Base-by-base conservation (phyloP, 1,140 invertebrate genomes). In the Littorina saxatilis region DNA sequence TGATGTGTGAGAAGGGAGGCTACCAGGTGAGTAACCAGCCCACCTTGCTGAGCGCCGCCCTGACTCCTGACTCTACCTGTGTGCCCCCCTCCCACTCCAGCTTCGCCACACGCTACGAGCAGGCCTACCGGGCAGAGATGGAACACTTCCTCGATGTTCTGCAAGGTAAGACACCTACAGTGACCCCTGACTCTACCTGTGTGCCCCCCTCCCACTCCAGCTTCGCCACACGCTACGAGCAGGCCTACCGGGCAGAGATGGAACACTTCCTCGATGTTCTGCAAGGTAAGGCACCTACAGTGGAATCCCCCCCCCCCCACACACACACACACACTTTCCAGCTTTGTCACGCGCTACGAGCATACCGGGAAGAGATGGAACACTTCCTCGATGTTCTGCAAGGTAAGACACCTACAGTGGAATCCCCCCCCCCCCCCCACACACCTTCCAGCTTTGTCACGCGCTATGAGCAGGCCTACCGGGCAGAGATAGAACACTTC, bases 71-170 rank as follows among this genome's bases (percentile, higher is more conserved):
- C 4, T 37, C 37, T 0, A 40, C 76, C 2, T 43, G 9, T 37
- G 29, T 43, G 23, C 83, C 87, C 13, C 63, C 47, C 7, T 80
- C 84, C 15, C 73, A 86, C 17, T 37, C 43, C 2, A 66, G 78
- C 0, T 96, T 95, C 86, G 90, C 94, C 0, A 95, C 94, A 17
- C 92, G 95, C 40, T 96, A 94, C 87, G 90, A 90, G 79, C 89
- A 93, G 40, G 94, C 94, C 1, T 96, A 96, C 86, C 83, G 88
- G 39, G 87, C 87, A 2, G 95, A 95, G 86, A 91, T 96, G 84
- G 94, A 95, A 29, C 95, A 95, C 84, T 96, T 96, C 83, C 83
- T 96, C 3, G 94, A 95, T 87, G 90, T 95, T 68, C 87, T 95
- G 2, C 89, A 94, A 92, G 93, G 94, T 61, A n/a, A n/a, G 58